Evolutionary conservation across 2,113 vertebrate genomes (phyloP).

Genomic region (Camelus dromedarius): DNA sequence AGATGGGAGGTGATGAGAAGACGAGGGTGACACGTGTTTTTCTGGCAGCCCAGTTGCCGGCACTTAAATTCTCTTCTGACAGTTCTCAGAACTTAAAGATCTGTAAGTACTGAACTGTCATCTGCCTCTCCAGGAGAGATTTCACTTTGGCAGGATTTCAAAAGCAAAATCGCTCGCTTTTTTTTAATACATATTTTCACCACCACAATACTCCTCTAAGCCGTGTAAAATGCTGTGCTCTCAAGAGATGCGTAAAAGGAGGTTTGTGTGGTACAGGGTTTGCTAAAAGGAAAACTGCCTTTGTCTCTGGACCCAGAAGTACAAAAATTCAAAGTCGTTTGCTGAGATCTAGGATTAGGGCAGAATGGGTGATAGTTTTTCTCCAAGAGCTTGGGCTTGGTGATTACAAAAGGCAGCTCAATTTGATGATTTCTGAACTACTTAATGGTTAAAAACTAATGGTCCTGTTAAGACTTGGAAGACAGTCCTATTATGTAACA

Average conservation of each 20-base stretch:
- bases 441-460: conserved; percentile 51
- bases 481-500: neutral
- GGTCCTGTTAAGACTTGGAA: neutral
- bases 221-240: conserved; percentile 66
- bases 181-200: conserved; percentile 69
- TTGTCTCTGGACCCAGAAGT: neutral
- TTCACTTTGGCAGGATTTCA: conserved; percentile 82
- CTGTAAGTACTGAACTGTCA: conserved; percentile 81
- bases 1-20: conserved; percentile 70
- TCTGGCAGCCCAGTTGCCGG: conserved; percentile 70
- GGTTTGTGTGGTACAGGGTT: neutral
- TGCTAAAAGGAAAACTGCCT: conserved; percentile 36
- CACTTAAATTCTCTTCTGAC: conserved; percentile 79
- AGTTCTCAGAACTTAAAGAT: conserved; percentile 80
- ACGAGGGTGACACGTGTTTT: conserved; percentile 67
- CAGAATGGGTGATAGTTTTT: conserved; percentile 13
- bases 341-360: conserved; percentile 45
- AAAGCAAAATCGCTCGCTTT: conserved; percentile 59
- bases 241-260: conserved; percentile 49
- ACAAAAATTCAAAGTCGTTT: conserved; percentile 18
- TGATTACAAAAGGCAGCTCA: conserved; percentile 66
- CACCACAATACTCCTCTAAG: conserved; percentile 66
- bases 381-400: conserved; percentile 36
- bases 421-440: conserved; percentile 67
- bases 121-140: conserved; percentile 77